phyloP scores from a whole-genome alignment of 2,797 vertebrate genomes.

The Siniperca undulata region DNA sequence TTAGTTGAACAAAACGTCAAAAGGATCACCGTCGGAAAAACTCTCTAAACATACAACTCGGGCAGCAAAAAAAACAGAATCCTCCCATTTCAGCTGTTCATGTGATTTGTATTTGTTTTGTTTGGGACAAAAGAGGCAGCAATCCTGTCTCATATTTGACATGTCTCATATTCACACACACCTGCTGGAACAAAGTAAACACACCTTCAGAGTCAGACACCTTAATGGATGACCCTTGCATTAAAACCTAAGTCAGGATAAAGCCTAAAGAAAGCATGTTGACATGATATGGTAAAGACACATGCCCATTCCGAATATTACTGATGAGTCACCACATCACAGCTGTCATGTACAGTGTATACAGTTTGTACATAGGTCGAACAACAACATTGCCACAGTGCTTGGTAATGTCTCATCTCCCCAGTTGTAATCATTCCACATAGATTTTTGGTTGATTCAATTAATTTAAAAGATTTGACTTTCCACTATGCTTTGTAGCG shows the following conservation, averaged over 20 bases:
- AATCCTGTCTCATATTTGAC: slow-evolving; percentile 81
- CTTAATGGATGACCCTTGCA: slow-evolving; percentile 80
- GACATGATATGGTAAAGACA: slow-evolving; percentile 62
- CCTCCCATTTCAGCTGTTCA: slow-evolving; percentile 72
- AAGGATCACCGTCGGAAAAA: slow-evolving; percentile 39
- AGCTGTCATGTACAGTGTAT: slow-evolving; percentile 14
- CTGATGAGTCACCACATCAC: slow-evolving; percentile 58
- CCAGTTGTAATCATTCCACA: not conserved
- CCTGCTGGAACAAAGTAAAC: slow-evolving; percentile 81
- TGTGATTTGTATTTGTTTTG: slow-evolving; percentile 82
- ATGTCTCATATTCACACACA: slow-evolving; percentile 83
- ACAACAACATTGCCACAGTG: slow-evolving; percentile 3
- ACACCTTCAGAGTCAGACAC: slow-evolving; percentile 75
- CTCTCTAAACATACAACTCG: slow-evolving; percentile 38
- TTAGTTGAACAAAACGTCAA: slow-evolving; percentile 67
- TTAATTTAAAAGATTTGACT: slow-evolving; percentile 1
- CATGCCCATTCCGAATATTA: slow-evolving; percentile 56
- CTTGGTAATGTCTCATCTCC: not conserved
- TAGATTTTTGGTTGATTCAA: not conserved
- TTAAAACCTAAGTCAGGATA: slow-evolving; percentile 71
- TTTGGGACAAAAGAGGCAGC: slow-evolving; percentile 75
- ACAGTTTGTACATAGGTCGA: slow-evolving; percentile 42
- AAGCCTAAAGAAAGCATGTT: slow-evolving; percentile 63
- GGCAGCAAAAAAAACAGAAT: slow-evolving; percentile 45
- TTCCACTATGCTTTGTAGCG: not conserved